These are phyloP conservation scores for Parochlus steinenii DNA, from an alignment of 2,888 invertebrate species.

Conservation along the genomic window DNA sequence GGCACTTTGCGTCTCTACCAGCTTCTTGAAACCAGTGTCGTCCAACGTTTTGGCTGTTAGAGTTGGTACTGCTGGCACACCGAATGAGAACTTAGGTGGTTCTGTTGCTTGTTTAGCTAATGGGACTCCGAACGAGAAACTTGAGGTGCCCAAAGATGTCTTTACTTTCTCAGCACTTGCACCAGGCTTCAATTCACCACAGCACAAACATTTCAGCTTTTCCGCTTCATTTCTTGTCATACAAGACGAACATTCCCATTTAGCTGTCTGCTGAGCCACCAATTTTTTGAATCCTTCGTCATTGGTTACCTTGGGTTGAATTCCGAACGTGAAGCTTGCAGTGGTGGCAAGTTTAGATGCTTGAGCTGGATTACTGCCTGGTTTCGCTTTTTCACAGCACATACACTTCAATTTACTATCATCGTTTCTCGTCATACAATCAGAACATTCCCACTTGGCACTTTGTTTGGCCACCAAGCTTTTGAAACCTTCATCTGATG, in stretches of 20 bases:
- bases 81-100: conserved; percentile 14
- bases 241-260: conserved; percentile 45
- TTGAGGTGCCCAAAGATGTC: conserved; percentile 21
- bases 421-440: conserved; percentile 39
- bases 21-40: background rate
- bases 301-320: conserved; percentile 10
- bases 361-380: conserved; percentile 18
- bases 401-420: conserved; percentile 31
- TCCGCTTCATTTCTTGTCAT: conserved; percentile 37
- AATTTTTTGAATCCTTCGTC: conserved; percentile 27
- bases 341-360: conserved; percentile 14
- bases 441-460: conserved; percentile 37
- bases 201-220: conserved; percentile 37
- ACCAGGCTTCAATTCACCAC: conserved; percentile 37
- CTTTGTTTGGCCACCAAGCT: conserved; percentile 12
- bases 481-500: conserved; percentile 12
- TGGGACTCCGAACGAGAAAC: conserved; percentile 11
- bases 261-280: conserved; percentile 23
- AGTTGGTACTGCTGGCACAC: background rate
- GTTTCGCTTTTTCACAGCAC: conserved; percentile 35
- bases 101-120: conserved; percentile 14
- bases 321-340: conserved; percentile 17
- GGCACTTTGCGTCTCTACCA: conserved; percentile 13
- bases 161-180: conserved; percentile 17
- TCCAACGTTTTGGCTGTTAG: background rate